Evolutionary conservation across 2,113 vertebrate genomes (phyloP), one percentile per base, ranked within the genome.

Genomic region (Aspiorhynchus laticeps): DNA sequence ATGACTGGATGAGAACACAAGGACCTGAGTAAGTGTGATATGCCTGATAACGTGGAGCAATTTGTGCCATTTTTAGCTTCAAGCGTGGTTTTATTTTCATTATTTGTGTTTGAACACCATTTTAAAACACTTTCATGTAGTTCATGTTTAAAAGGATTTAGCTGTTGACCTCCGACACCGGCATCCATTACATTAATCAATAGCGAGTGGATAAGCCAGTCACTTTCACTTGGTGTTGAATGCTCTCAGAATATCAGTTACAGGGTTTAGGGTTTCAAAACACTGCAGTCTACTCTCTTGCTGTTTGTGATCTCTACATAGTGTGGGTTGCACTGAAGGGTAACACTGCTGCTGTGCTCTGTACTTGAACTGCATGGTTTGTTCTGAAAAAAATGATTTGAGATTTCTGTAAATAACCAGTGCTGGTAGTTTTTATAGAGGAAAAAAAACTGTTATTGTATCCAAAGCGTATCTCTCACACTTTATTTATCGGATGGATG

Each of bases 221-320:
- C 85, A 73, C 85, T 80, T 80, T 53, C 63, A 59, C 85, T 69
- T 43, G 53, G 63, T 43, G 36, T 65, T 82, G 69, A 63, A 83
- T 83, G 46, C 21, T 46, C 56, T 67, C 53, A 51, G 65, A 82
- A 75, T 82, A 87, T 87, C 86, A 83, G 38, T 87, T 87, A 87
- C 86, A 87, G 24, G 71, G 69, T 76, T 83, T 75, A 36, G 41
- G 73, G 61, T 77, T 87, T 83, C 56, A 63, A 76, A 87, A 83
- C 67, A 63, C 51, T 59, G 51, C 21, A 21, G 67, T 71, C 36
- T 61, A 53, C 77, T 26, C 67, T 65, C 51, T 41, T 59, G 26
- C 61, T 53, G 43, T 51, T 36, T 65, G 15, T 65, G 38, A 83
- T 56, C 59, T 87, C 43, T 75, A 26, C 80, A 46, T 24, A 63